phyloP scores from a whole-genome alignment of 2,888 invertebrate genomes.

The Pseudococcus longispinus region DNA sequence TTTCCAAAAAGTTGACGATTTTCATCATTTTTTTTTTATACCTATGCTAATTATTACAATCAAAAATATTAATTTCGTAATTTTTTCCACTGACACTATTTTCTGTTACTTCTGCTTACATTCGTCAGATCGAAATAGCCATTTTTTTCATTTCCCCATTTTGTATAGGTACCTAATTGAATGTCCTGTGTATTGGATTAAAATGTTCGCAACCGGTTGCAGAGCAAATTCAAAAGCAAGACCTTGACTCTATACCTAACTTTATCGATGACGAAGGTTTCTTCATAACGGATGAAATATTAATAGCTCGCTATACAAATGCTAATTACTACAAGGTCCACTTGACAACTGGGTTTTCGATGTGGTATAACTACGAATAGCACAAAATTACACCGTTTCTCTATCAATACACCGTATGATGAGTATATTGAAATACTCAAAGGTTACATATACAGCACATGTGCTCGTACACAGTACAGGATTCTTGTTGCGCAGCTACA shows the following conservation, averaged over 20 bases:
- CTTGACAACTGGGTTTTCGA: background rate
- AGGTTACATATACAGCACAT: background rate
- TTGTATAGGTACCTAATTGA: too few relatives aligned
- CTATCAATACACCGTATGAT: too few relatives aligned
- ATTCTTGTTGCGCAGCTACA: background rate
- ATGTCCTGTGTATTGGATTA: too few relatives aligned
- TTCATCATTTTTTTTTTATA: too few relatives aligned
- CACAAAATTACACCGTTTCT: background rate
- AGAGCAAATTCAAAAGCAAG: background rate
- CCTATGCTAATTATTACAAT: too few relatives aligned
- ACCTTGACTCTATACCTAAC: background rate
- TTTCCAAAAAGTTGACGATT: too few relatives aligned
- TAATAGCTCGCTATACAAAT: background rate
- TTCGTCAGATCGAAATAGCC: too few relatives aligned
- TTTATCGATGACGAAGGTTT: background rate
- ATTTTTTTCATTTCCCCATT: too few relatives aligned
- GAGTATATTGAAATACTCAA: too few relatives aligned
- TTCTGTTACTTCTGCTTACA: too few relatives aligned
- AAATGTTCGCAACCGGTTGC: background rate
- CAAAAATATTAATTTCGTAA: too few relatives aligned
- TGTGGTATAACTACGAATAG: background rate
- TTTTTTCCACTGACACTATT: too few relatives aligned
- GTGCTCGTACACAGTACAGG: background rate
- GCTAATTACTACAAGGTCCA: background rate
- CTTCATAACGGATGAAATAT: background rate